Base-by-base conservation (phyloP, 1,140 invertebrate species). In the Drosophila nigrodunni region DNA sequence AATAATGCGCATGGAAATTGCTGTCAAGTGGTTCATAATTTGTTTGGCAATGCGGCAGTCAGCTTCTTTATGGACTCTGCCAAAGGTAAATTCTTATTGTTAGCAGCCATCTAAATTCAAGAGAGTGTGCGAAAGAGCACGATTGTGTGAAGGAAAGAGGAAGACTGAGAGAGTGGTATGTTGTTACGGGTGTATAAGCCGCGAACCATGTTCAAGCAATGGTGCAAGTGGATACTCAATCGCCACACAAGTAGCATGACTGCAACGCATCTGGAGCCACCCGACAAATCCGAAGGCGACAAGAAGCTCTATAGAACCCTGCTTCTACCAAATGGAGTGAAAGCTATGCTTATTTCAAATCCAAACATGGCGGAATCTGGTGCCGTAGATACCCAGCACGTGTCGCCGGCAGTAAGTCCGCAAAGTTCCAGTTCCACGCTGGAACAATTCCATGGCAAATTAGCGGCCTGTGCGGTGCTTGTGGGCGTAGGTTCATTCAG, bases 401-500 rank as follows among this genome's bases (percentile, higher is more conserved):
- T 0, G 2, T 18, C 7, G 4, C 30, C 9, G 9, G 7, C 3
- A 1, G 2, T 37, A 6, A 50, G n/a, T 43, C 8, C n/a, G 9
- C 37, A 54, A 7, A 47, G 47, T 7, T 46, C 58, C 49, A 72
- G n/a, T 8, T 30, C 74, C 0, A 74, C 81, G 3, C 13, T 61
- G 7, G 66, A 85, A 35, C 62, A 58, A 1, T 86, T 65, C 46
- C 49, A 93, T 8, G 85, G 90, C 34, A 92, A 91, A 70, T 78
- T 96, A 94, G 95, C 96, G 21, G 96, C 96, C 5, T 96, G 95
- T 87, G 95, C 94, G 9, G 93, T 97, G 6, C 94, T 94, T 43
- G 94, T 97, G 6, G 94, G 94, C 37, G 96, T 96, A 30, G 96
- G 96, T 41, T 94, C 94, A 64, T 95, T 95, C 60, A 94, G 94